Evolutionary conservation across 2,113 vertebrate genomes (phyloP), one percentile per base, ranked within the genome.

Genomic region (Pongo abelii): DNA sequence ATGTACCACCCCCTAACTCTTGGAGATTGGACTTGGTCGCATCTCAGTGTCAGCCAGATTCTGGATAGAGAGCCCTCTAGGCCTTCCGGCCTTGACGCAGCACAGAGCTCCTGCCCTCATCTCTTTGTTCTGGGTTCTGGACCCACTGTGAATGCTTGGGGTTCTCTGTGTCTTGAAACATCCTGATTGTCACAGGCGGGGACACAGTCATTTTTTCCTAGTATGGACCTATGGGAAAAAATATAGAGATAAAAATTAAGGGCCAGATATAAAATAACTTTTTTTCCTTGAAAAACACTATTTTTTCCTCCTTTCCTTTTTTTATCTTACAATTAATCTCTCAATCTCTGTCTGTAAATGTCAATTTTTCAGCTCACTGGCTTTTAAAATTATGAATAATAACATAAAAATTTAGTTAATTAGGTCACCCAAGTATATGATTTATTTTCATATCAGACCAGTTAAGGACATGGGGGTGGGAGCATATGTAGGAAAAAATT

Each of bases 321-420:
- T 57, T 27, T 77, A 59, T 2, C 17, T 20, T 23, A 55, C 16
- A 64, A 23, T 64, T 16, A 74, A 20, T 89, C 32, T 81, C 64
- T 94, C 38, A 61, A 0, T 89, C 17, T 89, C 35, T 96, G 14
- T 74, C 23, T 79, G 17, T 75, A 81, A 46, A 30, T 81, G 4
- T 77, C 52, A 52, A 87, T 7, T 38, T 92, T 91, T 83, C 7
- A 52, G 40, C 25, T 84, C 32, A 59, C 18, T 85, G 30, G 11
- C 72, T 93, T 94, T 93, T 84, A 96, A 92, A 94, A 84, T 94
- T 52, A 64, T 67, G 40, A 87, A 38, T 23, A 52, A 38, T 43
- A 80, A 72, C 9, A 52, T 84, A 75, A 77, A 91, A 55, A 25
- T 59, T 25, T 32, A 59, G 50, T 80, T 83, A 52, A n/a, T 86